Conservation (phyloP, 2,113 vertebrate species). For the Illadopsis cleaveri region DNA sequence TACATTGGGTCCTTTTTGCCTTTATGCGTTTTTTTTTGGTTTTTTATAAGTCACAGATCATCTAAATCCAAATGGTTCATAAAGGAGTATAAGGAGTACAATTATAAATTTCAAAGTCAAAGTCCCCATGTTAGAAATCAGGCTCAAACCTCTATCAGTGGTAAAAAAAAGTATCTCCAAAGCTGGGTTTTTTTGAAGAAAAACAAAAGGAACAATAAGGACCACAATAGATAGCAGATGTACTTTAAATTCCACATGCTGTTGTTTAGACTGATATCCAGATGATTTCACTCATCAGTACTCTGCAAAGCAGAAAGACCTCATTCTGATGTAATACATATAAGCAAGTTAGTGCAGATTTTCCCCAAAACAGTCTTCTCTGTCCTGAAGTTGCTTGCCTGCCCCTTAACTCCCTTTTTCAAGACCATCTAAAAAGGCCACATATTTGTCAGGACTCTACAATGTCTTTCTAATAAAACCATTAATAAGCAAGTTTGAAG, state of each 20-base stretch:
- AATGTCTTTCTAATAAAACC: neutral
- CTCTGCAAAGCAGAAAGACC: neutral
- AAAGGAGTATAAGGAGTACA: neutral
- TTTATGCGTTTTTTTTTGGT: neutral
- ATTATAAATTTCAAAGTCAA: neutral
- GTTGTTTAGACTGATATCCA: neutral
- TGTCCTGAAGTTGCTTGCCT: neutral
- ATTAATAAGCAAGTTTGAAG: neutral
- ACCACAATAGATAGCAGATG: accelerated
- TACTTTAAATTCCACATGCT: neutral
- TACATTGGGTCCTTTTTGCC: neutral
- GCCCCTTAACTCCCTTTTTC: accelerated
- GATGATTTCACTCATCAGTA: neutral
- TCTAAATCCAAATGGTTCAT: neutral
- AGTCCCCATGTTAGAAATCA: neutral
- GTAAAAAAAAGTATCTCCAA: neutral
- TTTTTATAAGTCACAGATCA: neutral
- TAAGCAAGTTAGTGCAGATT: neutral
- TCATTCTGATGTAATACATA: neutral
- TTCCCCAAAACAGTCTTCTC: neutral
- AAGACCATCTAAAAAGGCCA: neutral
- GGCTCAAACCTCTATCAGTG: neutral
- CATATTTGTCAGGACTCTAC: neutral
- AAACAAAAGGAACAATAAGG: neutral
- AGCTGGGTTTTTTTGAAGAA: accelerated